Conservation (phyloP, 2,797 vertebrate genomes). For the Oryzias dopingdopingensis region DNA sequence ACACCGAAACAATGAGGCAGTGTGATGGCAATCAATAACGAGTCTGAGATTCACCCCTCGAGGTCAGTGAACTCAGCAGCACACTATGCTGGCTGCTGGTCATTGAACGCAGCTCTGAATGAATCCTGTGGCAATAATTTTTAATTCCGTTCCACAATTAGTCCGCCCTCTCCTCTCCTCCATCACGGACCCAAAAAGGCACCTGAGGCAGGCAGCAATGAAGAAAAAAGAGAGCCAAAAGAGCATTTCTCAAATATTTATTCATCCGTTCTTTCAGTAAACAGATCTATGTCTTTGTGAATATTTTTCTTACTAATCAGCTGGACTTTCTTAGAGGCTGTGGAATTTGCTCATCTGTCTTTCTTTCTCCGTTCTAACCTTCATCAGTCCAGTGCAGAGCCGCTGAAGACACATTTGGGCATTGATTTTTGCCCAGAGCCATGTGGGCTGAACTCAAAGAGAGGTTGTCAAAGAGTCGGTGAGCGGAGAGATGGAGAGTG, state of each 20-base stretch:
- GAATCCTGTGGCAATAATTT: constrained; percentile 86
- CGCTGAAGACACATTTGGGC: constrained; percentile 79
- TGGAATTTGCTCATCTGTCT: constrained; percentile 53
- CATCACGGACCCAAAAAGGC: constrained; percentile 77
- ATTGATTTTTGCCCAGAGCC: constrained; percentile 82
- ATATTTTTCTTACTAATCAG: constrained; percentile 67
- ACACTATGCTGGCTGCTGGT: constrained; percentile 80
- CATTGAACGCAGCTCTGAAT: constrained; percentile 76
- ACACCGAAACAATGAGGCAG: constrained; percentile 53
- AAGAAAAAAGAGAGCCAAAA: constrained; percentile 54
- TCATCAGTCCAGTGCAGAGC: constrained; percentile 74
- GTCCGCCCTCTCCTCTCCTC: constrained; percentile 77
- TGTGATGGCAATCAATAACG: constrained; percentile 67
- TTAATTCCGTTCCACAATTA: constrained; percentile 93
- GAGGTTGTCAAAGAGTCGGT: constrained; percentile 68
- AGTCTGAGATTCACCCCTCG: constrained; percentile 59
- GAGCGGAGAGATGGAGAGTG: constrained; percentile 42
- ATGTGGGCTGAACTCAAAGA: constrained; percentile 76
- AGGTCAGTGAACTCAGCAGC: constrained; percentile 59
- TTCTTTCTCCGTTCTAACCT: constrained; percentile 59
- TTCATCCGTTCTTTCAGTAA: constrained; percentile 67
- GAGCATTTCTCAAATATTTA: constrained; percentile 68
- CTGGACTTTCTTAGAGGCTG: constrained; percentile 32
- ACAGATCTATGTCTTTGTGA: constrained; percentile 62
- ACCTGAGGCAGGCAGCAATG: constrained; percentile 68